Evolutionary conservation across 2,888 invertebrate species (phyloP).

Genomic region (Trachelus troglodyta): DNA sequence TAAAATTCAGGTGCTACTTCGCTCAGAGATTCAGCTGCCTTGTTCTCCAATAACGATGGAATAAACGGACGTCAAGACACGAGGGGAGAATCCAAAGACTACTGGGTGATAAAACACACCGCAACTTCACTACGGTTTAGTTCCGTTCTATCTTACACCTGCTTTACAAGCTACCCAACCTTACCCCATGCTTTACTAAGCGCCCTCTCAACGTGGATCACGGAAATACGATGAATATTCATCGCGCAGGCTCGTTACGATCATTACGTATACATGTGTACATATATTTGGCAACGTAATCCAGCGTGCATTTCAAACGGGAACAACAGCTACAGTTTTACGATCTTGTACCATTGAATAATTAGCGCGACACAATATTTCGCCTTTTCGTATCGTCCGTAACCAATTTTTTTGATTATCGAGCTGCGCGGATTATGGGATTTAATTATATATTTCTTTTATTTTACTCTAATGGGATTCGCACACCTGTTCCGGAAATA

Average conservation of each 20-base stretch:
- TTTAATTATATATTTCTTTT: neutral
- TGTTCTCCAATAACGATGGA: constrained; percentile 21
- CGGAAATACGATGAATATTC: constrained; percentile 39
- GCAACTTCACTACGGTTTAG: constrained; percentile 15
- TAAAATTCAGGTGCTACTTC: constrained; percentile 53
- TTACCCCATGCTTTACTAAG: neutral
- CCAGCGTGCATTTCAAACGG: neutral
- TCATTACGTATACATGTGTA: neutral
- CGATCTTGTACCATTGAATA: neutral
- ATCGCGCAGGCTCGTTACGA: constrained; percentile 16
- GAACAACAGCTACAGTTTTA: neutral
- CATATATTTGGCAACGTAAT: neutral
- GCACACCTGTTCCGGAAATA: neutral
- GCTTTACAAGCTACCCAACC: constrained; percentile 38
- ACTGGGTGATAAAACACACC: constrained; percentile 49
- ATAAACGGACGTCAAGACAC: constrained; percentile 32
- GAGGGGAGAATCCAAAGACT: constrained; percentile 48
- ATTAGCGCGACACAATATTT: neutral
- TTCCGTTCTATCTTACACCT: constrained; percentile 45
- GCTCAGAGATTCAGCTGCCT: constrained; percentile 55
- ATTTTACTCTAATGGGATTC: neutral
- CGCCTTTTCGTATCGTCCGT: neutral
- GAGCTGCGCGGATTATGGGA: neutral
- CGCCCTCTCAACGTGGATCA: neutral
- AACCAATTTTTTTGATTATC: neutral